phyloP scores from a whole-genome alignment of 2,113 vertebrate species.

The Morone saxatilis region DNA sequence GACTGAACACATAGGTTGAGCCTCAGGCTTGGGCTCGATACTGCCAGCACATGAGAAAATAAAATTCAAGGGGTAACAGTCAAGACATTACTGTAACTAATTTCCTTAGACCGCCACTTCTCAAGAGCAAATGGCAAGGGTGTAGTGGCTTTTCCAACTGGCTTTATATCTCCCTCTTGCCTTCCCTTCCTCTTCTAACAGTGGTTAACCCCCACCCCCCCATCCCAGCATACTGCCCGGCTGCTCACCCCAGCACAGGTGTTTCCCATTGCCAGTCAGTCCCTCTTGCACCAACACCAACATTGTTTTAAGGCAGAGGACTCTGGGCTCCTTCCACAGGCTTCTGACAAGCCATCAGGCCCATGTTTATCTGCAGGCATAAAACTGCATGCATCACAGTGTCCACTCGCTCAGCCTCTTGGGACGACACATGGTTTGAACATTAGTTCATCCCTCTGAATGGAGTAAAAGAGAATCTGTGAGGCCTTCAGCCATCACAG shows the following conservation, averaged over 20 bases:
- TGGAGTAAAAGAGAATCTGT: slow-evolving; percentile 44
- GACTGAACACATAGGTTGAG: slow-evolving; percentile 10
- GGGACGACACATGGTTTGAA: slow-evolving; percentile 88
- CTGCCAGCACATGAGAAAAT: slow-evolving; percentile 42
- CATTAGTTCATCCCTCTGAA: slow-evolving; percentile 78
- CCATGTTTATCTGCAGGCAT: slow-evolving; percentile 90
- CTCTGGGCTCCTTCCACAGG: slow-evolving; percentile 84
- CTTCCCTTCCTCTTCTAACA: slow-evolving; percentile 58
- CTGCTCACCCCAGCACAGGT: slow-evolving; percentile 85
- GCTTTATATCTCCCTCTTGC: slow-evolving; percentile 56
- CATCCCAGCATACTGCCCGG: slow-evolving; percentile 50
- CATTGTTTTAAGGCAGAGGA: slow-evolving; percentile 85
- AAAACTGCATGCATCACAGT: slow-evolving; percentile 83
- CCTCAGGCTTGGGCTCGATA: neutral
- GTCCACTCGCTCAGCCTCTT: slow-evolving; percentile 81
- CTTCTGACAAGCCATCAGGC: slow-evolving; percentile 86
- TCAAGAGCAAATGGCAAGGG: slow-evolving; percentile 79
- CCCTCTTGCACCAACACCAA: slow-evolving; percentile 85
- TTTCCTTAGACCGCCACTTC: slow-evolving; percentile 76
- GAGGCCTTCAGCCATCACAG: slow-evolving; percentile 47
- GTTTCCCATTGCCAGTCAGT: slow-evolving; percentile 89
- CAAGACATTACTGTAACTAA: slow-evolving; percentile 73
- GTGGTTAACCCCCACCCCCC: slow-evolving; percentile 29
- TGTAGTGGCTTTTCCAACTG: slow-evolving; percentile 51
- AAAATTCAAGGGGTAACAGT: slow-evolving; percentile 60